Evolutionary conservation across 2,888 invertebrate genomes (phyloP).

Genomic region (Acrobasis suavella): DNA sequence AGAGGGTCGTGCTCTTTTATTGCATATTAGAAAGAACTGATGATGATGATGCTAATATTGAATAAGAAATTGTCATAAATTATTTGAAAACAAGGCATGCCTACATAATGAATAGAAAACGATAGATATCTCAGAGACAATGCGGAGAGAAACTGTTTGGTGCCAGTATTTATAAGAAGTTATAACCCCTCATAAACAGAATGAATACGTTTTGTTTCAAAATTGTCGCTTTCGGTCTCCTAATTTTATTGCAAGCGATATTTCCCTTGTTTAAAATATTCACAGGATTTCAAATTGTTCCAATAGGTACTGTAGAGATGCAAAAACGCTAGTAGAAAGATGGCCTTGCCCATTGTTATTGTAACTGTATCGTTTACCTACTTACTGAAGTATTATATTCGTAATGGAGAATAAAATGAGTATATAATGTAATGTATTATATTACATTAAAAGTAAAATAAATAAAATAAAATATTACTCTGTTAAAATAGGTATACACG

Average conservation of each 20-base stretch:
- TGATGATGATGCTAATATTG: too few species aligned
- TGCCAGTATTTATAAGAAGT: constrained; percentile 38
- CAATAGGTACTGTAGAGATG: not conserved
- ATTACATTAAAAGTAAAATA: too few species aligned
- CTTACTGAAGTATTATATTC: too few species aligned
- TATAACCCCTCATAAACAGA: constrained; percentile 58
- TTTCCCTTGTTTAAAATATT: constrained; percentile 41
- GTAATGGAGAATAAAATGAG: too few species aligned
- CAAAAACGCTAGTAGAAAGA: not conserved
- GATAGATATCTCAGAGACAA: not conserved
- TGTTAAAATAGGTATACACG: too few species aligned
- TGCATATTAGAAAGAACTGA: too few species aligned
- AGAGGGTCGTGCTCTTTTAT: too few species aligned
- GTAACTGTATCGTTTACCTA: too few species aligned
- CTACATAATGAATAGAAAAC: not conserved
- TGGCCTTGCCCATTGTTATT: not conserved
- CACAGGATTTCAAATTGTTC: not conserved
- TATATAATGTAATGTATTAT: too few species aligned
- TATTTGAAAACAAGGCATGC: not conserved
- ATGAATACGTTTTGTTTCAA: constrained; percentile 60
- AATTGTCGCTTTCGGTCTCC: constrained; percentile 45
- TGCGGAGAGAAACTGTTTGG: not conserved
- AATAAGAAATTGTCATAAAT: not conserved
- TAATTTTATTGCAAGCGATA: constrained; percentile 58
- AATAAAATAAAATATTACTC: too few species aligned